Percentiles rank a stretch among this genome's conserved stretches.
Evolutionary conservation across 2,888 invertebrate species (phyloP).

Genomic region (Cryptocephalus moraei): DNA sequence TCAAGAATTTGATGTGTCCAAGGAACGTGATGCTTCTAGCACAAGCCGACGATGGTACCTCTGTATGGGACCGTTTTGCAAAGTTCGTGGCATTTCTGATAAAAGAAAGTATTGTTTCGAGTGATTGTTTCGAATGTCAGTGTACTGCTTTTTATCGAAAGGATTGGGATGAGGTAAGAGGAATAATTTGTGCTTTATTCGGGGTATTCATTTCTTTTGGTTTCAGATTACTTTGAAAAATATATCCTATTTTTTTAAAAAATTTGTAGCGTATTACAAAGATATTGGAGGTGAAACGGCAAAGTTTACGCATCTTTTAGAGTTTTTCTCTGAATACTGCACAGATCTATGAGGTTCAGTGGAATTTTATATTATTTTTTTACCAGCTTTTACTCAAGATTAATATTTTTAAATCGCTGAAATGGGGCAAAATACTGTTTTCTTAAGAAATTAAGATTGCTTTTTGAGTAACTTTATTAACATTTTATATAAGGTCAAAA

Average conservation of each 20-base stretch:
- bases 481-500: too few relatives aligned
- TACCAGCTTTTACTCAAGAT: too few relatives aligned
- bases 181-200: slow-evolving; percentile 1
- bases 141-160: slow-evolving; percentile 57
- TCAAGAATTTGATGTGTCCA: slow-evolving; percentile 25
- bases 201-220: slow-evolving; percentile 6
- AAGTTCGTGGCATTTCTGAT: slow-evolving; percentile 36
- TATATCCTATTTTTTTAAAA: slow-evolving; percentile 22
- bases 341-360: slow-evolving; percentile 14
- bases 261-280: slow-evolving; percentile 18
- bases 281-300: slow-evolving; percentile 11
- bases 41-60: slow-evolving; percentile 13
- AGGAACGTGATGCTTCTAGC: slow-evolving; percentile 26
- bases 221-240: slow-evolving; percentile 22
- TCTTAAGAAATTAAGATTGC: too few relatives aligned
- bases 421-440: too few relatives aligned
- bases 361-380: too few relatives aligned
- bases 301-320: slow-evolving; percentile 24
- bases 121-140: slow-evolving; percentile 53
- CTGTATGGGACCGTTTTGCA: slow-evolving; percentile 24
- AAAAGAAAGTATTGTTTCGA: slow-evolving; percentile 44
- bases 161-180: slow-evolving; percentile 44
- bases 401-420: too few relatives aligned
- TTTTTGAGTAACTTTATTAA: too few relatives aligned
- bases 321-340: slow-evolving; percentile 29